Percentiles rank a stretch among this genome's conserved stretches.
phyloP scores from a whole-genome alignment of 2,888 invertebrate genomes.

The Spisula solida region DNA sequence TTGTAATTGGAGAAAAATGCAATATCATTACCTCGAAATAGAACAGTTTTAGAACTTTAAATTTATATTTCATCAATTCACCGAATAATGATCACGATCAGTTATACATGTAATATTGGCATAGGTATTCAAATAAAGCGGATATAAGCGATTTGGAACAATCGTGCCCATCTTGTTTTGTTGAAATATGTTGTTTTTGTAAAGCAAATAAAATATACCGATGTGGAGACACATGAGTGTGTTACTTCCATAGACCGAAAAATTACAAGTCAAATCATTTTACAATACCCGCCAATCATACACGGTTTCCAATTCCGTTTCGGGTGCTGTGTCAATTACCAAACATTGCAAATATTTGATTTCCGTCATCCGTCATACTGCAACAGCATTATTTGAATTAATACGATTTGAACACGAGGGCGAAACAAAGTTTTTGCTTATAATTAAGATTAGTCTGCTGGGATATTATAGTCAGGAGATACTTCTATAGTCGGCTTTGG shows the following conservation, averaged over 20 bases:
- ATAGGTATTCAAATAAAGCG: too few species aligned
- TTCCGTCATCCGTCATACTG: conserved; percentile 2
- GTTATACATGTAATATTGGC: too few species aligned
- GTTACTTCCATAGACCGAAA: neutral
- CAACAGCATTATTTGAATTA: conserved; percentile 4
- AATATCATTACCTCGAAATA: too few species aligned
- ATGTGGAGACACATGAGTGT: neutral
- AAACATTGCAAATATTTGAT: conserved; percentile 10
- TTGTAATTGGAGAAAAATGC: too few species aligned
- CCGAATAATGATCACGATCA: too few species aligned
- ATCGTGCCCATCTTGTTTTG: too few species aligned
- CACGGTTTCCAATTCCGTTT: neutral
- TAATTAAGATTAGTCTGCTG: conserved; percentile 8
- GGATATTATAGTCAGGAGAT: too few species aligned
- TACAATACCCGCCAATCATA: neutral
- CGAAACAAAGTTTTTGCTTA: neutral
- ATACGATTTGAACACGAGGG: conserved; percentile 3
- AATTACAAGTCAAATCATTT: neutral
- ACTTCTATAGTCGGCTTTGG: too few species aligned
- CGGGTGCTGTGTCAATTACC: conserved; percentile 7
- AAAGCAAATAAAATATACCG: neutral
- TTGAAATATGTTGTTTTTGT: neutral
- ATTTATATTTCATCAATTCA: too few species aligned
- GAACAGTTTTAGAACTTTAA: too few species aligned
- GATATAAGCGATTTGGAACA: too few species aligned